Evolutionary conservation across 2,113 vertebrate genomes (phyloP), one percentile per base, ranked within the genome.

Genomic region (Charadrius vociferus): DNA sequence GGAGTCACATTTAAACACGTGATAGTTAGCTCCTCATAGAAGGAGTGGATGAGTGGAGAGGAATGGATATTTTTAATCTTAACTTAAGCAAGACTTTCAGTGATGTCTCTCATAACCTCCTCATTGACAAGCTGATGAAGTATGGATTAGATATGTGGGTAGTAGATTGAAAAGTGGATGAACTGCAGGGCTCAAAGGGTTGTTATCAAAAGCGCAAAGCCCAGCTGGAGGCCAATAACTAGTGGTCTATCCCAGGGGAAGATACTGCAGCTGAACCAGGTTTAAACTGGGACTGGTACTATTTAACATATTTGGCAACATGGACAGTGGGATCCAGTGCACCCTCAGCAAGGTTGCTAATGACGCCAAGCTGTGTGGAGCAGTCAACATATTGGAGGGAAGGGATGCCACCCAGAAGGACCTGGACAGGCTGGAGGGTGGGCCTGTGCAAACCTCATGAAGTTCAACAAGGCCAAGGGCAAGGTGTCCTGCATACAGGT

Each of bases 1-100:
- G 39, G 43, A 72, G 32, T 41, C 3, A 0, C 0, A 2, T 56
- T 47, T 24, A 18, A 53, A 34, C 26, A 37, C 3, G 16, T 26
- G n/a, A 27, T 27, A 32, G 34, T 36, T n/a, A 34, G n/a, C 52
- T 53, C 26, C 29, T 71, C 7, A 5, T 8, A 32, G 58, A 58
- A 82, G 18, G 43, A 12, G n/a, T 16, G 39, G 17, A 11, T 24
- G 32, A 47, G 15, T 1, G 2, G 12, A 41, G 37, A 36, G 61
- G 26, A 32, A 11, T n/a, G 37, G 29, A 26, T 72, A 7, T 13
- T 59, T 26, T 47, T 71, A 43, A 18, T 18, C 30, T 36, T 55
- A 36, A 15, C 22, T 52, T 36, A 12, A 82, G 26, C 45, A 52
- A 24, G 23, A 19, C 50, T 70, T 62, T 70, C 49, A 36, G 30